Base-by-base conservation (phyloP, 1,140 invertebrate species). In the Drosophila jambulina region DNA sequence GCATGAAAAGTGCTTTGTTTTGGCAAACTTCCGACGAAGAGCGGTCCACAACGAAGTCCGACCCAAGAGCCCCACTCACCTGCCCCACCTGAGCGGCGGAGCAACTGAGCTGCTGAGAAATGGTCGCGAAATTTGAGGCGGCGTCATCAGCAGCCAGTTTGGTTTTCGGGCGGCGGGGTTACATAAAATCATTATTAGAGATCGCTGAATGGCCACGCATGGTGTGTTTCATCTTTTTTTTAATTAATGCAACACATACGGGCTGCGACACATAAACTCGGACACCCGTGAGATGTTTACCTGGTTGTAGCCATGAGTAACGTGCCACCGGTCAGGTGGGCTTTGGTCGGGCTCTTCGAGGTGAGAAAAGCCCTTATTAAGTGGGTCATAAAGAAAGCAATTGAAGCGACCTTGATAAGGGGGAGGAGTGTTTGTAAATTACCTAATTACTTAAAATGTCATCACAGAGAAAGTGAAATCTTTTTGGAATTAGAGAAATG, bases 141-240 rank as follows among this genome's bases (percentile, higher is more conserved):
- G 59, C 68, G 60, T 75, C 68, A 72, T 72, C 56, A 63, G 48
- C 48, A 51, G 45, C 72, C 42, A 43, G 75, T 54, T 76, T 45
- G 53, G n/a, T 51, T 62, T 61, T 71, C 62, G 75, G 82, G 78
- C 75, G 82, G 75, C 76, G 46, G 80, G 34, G 80, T 87, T 87
- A 87, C 80, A 87, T 88, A 87, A 87, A 87, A 75, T 78, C 77
- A 68, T 84, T 87, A 80, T 87, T 83, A 78, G 83, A 77, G 68
- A 80, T 70, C 69, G 74, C 67, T 67, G 61, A 78, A 67, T 65
- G 78, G 21, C 42, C 67, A 76, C 38, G 61, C 49, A 45, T 60
- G 60, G 43, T 65, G 58, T 83, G 80, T 84, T 76, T 84, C 78
- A 84, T 80, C 62, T 68, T 49, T 49, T 48, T 54, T 87, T 84